Percentiles rank a stretch among this genome's conserved stretches.
Evolutionary conservation across 92 coral and sea anemone species (phyloP).

Genomic region (Ricordea florida): DNA sequence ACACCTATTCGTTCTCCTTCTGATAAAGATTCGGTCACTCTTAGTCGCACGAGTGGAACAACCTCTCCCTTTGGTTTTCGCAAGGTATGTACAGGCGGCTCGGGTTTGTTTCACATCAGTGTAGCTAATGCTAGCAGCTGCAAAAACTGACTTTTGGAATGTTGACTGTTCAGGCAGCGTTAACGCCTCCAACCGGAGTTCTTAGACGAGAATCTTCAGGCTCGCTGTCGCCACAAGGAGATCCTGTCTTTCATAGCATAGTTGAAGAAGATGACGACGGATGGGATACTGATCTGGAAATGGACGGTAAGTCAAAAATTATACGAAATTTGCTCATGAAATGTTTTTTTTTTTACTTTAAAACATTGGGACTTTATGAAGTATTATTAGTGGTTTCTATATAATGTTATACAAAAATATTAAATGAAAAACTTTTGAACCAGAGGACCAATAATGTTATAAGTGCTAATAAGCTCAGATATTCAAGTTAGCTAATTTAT

Average conservation of each 20-base stretch:
- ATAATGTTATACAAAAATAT: no score
- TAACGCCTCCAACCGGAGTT: conserved; percentile 83
- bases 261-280: conserved; percentile 72
- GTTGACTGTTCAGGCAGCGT: conserved; percentile 55
- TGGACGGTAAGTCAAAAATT: conserved; percentile 74
- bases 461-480: no score
- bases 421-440: no score
- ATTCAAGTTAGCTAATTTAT: no score
- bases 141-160: not conserved
- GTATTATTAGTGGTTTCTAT: no score
- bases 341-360: not conserved
- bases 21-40: conserved; percentile 81
- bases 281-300: conserved; percentile 97
- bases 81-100: conserved; percentile 45
- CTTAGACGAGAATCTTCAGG: conserved; percentile 80
- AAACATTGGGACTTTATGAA: no score
- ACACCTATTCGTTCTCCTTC: conserved; percentile 98
- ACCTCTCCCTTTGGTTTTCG: conserved; percentile 80
- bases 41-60: conserved; percentile 72
- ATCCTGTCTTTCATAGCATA: conserved; percentile 35
- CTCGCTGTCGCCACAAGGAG: conserved; percentile 61
- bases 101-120: not conserved
- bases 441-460: no score
- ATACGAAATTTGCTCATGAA: no score
- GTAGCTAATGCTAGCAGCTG: not conserved